phyloP scores from a whole-genome alignment of 2,113 vertebrate genomes.

The Eurypyga helias region DNA sequence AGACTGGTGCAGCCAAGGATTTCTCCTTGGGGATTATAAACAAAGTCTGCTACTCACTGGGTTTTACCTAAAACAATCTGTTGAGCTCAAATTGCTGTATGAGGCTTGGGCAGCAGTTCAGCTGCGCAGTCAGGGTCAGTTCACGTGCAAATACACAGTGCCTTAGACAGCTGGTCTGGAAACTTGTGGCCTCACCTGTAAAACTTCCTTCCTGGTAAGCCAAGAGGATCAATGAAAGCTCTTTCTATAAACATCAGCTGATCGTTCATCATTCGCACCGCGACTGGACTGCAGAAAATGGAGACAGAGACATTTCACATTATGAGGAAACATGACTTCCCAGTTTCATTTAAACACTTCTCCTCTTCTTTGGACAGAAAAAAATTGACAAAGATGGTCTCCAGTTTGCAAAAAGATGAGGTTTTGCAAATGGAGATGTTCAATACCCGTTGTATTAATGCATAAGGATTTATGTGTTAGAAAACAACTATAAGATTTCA shows the following conservation, averaged over 20 bases:
- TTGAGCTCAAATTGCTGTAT: background rate
- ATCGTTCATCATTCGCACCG: conserved; percentile 87
- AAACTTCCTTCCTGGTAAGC: conserved; percentile 90
- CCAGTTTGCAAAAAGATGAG: background rate
- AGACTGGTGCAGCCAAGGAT: background rate
- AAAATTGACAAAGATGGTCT: background rate
- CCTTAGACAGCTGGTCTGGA: background rate
- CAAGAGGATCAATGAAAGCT: conserved; percentile 92
- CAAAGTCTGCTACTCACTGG: background rate
- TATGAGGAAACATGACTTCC: background rate
- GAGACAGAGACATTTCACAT: background rate
- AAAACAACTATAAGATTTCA: background rate
- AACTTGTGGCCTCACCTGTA: conserved; percentile 83
- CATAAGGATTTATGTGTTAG: background rate
- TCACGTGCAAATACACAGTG: background rate
- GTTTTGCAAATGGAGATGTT: background rate
- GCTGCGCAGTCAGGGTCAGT: background rate
- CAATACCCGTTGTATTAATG: background rate
- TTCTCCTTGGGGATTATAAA: background rate
- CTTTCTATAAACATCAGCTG: conserved; percentile 93
- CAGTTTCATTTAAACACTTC: background rate
- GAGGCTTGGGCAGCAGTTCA: background rate
- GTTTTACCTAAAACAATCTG: background rate
- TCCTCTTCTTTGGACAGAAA: background rate
- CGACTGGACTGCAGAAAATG: conserved; percentile 51